phyloP scores from a whole-genome alignment of 2,113 vertebrate genomes.

The Oryzias melastigma region DNA sequence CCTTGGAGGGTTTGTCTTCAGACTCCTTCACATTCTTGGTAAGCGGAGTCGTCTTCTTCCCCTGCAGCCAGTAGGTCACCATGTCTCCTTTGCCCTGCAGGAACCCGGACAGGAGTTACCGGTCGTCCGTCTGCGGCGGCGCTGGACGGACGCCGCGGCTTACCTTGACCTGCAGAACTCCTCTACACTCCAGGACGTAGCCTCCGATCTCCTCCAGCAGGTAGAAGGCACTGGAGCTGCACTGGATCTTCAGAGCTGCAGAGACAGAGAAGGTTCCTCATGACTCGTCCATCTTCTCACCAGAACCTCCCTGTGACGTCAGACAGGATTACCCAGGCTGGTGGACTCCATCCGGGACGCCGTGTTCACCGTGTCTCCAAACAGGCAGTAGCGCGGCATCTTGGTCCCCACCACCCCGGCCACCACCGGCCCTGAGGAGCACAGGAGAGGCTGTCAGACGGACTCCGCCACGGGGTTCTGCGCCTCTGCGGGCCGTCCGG shows the following conservation, averaged over 20 bases:
- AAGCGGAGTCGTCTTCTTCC: constrained; percentile 64
- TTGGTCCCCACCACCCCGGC: constrained; percentile 90
- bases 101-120: neutral
- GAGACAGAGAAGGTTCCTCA: neutral
- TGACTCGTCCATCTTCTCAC: no score
- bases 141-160: neutral
- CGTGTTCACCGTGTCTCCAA: constrained; percentile 91
- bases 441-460: neutral
- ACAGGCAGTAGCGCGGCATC: constrained; percentile 91
- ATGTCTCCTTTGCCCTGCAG: constrained; percentile 84
- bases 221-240: constrained; percentile 82
- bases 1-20: constrained; percentile 5
- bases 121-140: neutral
- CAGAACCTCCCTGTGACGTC: neutral
- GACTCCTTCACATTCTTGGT: constrained; percentile 30
- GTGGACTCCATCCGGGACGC: constrained; percentile 92
- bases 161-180: constrained; percentile 88
- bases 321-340: constrained; percentile 75
- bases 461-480: no score
- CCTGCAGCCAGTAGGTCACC: constrained; percentile 85
- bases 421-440: constrained; percentile 82
- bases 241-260: constrained; percentile 89
- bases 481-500: neutral
- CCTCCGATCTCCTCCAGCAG: constrained; percentile 88
- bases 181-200: constrained; percentile 82